Percentiles rank a stretch among this genome's conserved stretches.
These are phyloP conservation scores for Mobula hypostoma DNA, from an alignment of 2,113 vertebrate genomes.

Conservation along the genomic window DNA sequence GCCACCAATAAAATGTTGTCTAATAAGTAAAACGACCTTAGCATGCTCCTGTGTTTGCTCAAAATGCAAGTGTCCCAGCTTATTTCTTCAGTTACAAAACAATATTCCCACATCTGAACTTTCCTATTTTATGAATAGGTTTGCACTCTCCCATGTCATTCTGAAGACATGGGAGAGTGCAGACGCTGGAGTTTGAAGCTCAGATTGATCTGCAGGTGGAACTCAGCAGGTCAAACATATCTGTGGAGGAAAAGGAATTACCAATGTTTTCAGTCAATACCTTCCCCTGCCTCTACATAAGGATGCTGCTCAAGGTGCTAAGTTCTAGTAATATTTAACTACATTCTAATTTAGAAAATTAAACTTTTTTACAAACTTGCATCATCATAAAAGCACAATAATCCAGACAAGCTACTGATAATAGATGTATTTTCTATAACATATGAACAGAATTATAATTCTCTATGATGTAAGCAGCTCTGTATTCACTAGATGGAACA, in stretches of 20 bases:
- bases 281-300: no score
- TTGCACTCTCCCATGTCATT: background rate
- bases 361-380: background rate
- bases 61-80: background rate
- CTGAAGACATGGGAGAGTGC: no score
- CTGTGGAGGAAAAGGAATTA: no score
- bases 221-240: no score
- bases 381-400: background rate
- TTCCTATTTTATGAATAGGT: background rate
- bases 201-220: no score
- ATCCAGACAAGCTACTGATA: background rate
- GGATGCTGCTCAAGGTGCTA: no score
- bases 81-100: background rate
- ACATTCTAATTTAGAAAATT: background rate
- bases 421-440: background rate
- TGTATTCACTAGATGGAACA: background rate
- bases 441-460: background rate
- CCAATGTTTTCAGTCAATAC: no score
- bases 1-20: background rate
- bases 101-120: background rate
- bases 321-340: background rate
- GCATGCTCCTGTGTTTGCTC: background rate
- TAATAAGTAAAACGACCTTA: background rate
- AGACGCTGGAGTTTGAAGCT: no score
- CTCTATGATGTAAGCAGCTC: background rate